Base-by-base conservation (phyloP, 1,140 invertebrate genomes). In the Brachionus calyciflorus region DNA sequence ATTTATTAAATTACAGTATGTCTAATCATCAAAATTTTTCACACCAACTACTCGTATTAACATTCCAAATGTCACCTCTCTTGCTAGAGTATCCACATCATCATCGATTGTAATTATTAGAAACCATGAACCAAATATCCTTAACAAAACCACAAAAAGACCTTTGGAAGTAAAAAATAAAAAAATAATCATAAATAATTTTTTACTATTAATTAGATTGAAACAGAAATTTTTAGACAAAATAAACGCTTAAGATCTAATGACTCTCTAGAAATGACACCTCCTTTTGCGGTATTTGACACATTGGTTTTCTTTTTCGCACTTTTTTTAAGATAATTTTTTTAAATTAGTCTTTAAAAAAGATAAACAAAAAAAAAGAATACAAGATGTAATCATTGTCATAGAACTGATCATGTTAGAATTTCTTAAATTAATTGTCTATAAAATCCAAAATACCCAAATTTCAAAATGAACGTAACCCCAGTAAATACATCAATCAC, bases 11-110 rank as follows among this genome's bases (percentile, higher is more conserved):
- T 17, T 5, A 55, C 3, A 28, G 17, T 26, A 55, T 28, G 24
- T 55, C 51, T 55, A 55, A 55, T 55, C 51, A 55, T 24, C 21
- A 55, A 24, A 55, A 55, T 55, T 30, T 55, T 55, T 24, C 14
- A 9, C n/a, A 19, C 19, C 51, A 21, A 55, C 24, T 24, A 12
- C 51, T 14, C 3, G 24, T 55, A 2, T 55, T 17, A 60, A 60
- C 30, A 60, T 60, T 60, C 55, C 28, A 60, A 28, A 60, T 60
- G 33, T 60, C 55, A 60, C 12, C 30, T 60, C 55, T 60, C 55
- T 1, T 60, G 55, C 55, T 60, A n/a, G 33, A 60, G 55, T 60
- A 33, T 33, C 12, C 24, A 60, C 26, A 30, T 4, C 55, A 37
- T 60, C 14, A 60, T 37, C 14, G 33, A 60, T 60, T 60, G 28